Evolutionary conservation across 2,113 vertebrate species (phyloP).

Genomic region (Ciconia maguari): DNA sequence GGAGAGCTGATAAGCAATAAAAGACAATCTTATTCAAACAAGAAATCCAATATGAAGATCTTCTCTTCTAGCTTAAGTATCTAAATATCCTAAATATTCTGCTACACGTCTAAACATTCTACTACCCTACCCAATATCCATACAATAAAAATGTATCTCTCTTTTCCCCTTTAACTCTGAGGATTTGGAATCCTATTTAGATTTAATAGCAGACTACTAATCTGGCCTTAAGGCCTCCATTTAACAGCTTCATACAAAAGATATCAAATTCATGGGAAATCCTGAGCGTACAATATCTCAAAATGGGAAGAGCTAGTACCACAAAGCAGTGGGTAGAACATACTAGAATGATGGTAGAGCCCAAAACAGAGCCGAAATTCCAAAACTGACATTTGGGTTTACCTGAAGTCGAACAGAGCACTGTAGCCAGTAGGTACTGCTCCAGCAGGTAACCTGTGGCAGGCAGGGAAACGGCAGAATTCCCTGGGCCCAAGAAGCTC

Average conservation of each 20-base stretch:
- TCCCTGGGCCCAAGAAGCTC: not conserved
- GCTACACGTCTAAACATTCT: not conserved
- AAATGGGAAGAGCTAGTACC: not conserved
- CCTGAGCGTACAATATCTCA: not conserved
- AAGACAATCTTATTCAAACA: not conserved
- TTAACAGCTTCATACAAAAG: not conserved
- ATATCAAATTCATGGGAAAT: not conserved
- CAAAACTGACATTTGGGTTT: not conserved
- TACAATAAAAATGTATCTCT: not conserved
- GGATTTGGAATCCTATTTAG: not conserved
- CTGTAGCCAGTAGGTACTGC: not conserved
- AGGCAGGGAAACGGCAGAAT: not conserved
- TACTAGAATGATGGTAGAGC: not conserved
- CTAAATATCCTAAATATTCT: not conserved
- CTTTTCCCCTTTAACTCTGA: not conserved
- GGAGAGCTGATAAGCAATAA: not conserved
- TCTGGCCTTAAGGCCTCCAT: not conserved
- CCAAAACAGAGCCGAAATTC: not conserved
- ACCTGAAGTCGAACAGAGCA: no score
- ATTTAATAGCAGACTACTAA: not conserved
- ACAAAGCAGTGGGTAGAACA: not conserved
- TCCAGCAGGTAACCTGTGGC: not conserved
- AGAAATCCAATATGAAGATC: not conserved
- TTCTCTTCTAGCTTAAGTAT: not conserved
- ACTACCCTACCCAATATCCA: not conserved